These are phyloP conservation scores for Candoia aspera DNA, from an alignment of 2,113 vertebrate genomes.

Conservation along the genomic window DNA sequence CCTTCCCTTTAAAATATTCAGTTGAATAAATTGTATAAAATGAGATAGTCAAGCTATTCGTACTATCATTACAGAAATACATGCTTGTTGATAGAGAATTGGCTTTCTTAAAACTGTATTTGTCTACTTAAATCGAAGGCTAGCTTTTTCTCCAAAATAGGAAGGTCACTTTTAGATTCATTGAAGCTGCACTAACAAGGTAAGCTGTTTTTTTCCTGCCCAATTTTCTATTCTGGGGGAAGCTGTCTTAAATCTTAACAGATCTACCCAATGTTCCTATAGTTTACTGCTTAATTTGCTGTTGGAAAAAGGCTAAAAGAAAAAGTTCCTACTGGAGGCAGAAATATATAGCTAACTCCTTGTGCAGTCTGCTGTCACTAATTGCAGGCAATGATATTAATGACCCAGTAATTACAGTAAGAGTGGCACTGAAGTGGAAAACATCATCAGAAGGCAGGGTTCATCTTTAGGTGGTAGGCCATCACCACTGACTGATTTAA, in stretches of 20 bases:
- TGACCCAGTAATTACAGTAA: constrained; percentile 75
- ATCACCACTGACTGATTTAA: constrained; percentile 75
- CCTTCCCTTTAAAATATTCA: constrained; percentile 55
- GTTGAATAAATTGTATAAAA: constrained; percentile 60
- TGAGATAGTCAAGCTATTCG: constrained; percentile 42
- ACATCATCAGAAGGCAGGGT: constrained; percentile 71
- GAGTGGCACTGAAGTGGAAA: constrained; percentile 78
- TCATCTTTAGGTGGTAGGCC: constrained; percentile 77
- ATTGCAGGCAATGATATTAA: constrained; percentile 86
- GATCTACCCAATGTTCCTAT: constrained; percentile 25
- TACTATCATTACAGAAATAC: constrained; percentile 46
- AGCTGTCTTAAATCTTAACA: background rate
- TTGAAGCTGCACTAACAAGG: background rate
- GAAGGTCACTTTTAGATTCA: background rate
- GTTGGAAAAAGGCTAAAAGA: constrained; percentile 59
- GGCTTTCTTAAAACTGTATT: constrained; percentile 14
- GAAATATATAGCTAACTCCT: constrained; percentile 51
- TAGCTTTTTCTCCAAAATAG: background rate
- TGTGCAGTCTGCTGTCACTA: constrained; percentile 70
- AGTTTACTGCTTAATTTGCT: constrained; percentile 22
- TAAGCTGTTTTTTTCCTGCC: background rate
- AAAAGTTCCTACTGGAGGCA: constrained; percentile 60
- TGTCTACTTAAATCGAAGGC: background rate
- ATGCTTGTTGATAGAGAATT: constrained; percentile 25
- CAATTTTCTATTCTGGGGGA: background rate